These are phyloP conservation scores for Ascaphus truei DNA, from an alignment of 2,113 vertebrate species.

Conservation along the genomic window DNA sequence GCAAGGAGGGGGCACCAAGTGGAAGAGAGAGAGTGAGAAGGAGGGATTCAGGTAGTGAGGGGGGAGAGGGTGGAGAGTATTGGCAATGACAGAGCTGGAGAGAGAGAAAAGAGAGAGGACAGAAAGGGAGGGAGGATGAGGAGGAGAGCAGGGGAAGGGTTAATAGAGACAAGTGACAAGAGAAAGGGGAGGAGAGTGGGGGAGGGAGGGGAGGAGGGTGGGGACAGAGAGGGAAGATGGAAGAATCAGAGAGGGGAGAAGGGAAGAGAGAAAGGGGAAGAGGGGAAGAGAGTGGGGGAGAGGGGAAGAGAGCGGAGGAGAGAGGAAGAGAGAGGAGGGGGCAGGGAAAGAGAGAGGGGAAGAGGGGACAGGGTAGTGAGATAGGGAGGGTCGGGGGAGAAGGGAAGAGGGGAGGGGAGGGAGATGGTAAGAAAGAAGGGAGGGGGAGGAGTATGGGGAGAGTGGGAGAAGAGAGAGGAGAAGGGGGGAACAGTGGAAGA, in stretches of 20 bases:
- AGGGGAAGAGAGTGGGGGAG: not conserved
- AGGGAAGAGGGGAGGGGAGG: conserved; percentile 23
- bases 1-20: too few species aligned
- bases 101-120: not conserved
- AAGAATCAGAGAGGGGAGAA: conserved; percentile 18
- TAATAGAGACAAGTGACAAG: too few species aligned
- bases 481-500: not conserved
- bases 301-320: conserved; percentile 15
- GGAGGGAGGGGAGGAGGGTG: too few species aligned
- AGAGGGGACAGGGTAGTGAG: conserved; percentile 16
- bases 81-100: too few species aligned
- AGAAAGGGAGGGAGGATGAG: conserved; percentile 16
- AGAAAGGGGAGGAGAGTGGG: too few species aligned
- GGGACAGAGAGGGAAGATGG: not conserved
- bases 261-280: not conserved
- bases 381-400: conserved; percentile 13
- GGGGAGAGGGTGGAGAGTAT: too few species aligned
- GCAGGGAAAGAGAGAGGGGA: not conserved
- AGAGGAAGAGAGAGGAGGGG: conserved; percentile 7
- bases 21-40: too few species aligned
- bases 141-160: conserved; percentile 2
- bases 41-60: too few species aligned
- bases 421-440: not conserved
- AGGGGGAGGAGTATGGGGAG: not conserved
- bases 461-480: not conserved